A percentile compares a stretch with the other conserved stretches of the same genome.
phyloP scores from a whole-genome alignment of 2,113 vertebrate species.

The Phylloscopus trochiloides region DNA sequence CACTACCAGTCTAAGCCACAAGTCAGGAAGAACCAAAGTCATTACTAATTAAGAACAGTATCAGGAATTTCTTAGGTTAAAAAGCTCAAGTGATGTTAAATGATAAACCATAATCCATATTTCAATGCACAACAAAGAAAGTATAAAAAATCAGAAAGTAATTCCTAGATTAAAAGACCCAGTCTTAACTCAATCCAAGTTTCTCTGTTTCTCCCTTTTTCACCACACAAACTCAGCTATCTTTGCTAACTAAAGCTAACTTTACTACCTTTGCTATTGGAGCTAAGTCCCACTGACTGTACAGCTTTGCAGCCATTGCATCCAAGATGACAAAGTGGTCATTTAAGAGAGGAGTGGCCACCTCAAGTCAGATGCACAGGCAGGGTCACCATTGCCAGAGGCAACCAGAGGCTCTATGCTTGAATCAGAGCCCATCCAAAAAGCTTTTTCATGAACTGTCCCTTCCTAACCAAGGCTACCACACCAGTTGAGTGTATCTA shows the following conservation, averaged over 20 bases:
- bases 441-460: fast-evolving
- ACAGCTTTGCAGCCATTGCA: not conserved
- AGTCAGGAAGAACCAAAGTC: not conserved
- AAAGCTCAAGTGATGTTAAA: not conserved
- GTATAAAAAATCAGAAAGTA: not conserved
- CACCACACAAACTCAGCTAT: not conserved
- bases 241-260: not conserved
- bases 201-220: not conserved
- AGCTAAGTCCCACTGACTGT: not conserved
- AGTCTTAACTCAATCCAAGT: not conserved
- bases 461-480: not conserved
- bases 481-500: not conserved
- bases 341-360: not conserved
- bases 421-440: not conserved
- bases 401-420: not conserved
- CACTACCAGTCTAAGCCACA: not conserved
- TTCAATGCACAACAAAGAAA: not conserved
- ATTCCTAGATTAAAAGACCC: not conserved
- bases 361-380: not conserved
- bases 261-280: not conserved
- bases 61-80: not conserved
- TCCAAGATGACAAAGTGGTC: not conserved
- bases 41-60: not conserved
- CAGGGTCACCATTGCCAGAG: not conserved
- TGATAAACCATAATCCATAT: not conserved